Base-by-base conservation (phyloP, 2,113 vertebrate species). In the Microtus pennsylvanicus region DNA sequence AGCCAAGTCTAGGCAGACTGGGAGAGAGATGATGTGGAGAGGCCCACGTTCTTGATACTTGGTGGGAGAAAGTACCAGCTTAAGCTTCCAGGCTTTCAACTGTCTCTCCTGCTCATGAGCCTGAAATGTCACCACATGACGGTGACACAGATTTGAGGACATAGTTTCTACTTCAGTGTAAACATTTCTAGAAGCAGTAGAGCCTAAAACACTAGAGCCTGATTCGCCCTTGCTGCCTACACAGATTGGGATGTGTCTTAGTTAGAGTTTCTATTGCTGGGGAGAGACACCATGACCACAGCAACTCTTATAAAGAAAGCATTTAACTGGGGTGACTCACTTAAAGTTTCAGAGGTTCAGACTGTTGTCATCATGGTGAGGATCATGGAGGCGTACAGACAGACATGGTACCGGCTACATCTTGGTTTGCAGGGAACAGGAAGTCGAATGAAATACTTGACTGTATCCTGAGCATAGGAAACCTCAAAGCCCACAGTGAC, bases 181-280 rank as follows among this genome's bases (percentile, higher is more conserved):
- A 12, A 67, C 45, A 17, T 65, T n/a, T 33, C 61, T 67, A 70
- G 74, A 12, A 72, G 42, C 30, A 4, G 26, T 38, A 35, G 19
- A 6, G 28, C 63, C 75, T 75, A 26, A 17, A 7, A 7, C 19
- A 65, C 52, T 42, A 5, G 21, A 42, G 9, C 14, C 38, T 0
- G 5, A 30, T 19, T 6, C 13, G 1, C 35, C 11, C 28, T 45
- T 13, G 2, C 1, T 3, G 0, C 65, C 52, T 11, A 12, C 16
- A 3, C 19, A 17, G 30, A 17, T 35, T 2, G 7, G 63, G 67
- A 69, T 69, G 67, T 69, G 67, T 33, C 30, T 16, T 69, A 69
- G 65, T 69, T 69, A 33, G 12, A 12, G 65, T 33, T 33, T 69
- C 10, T 69, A 69, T 69, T 69, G 65, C 65, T 69, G 22, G 30